phyloP scores from a whole-genome alignment of 2,797 vertebrate genomes.

The Crenichthys baileyi region DNA sequence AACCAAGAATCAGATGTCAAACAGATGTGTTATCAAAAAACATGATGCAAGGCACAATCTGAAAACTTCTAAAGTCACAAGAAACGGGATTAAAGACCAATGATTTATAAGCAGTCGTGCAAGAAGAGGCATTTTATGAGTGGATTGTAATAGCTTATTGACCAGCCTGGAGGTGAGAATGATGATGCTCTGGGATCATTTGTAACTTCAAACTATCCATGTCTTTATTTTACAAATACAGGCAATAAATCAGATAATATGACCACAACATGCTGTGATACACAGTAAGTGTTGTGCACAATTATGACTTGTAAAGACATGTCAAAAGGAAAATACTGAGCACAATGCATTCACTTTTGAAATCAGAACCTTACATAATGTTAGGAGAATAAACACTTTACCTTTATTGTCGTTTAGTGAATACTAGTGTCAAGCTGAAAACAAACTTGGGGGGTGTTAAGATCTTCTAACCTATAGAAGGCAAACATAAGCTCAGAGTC shows the following conservation, averaged over 20 bases:
- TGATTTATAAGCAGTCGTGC: slow-evolving; percentile 45
- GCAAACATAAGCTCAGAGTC: slow-evolving; percentile 24
- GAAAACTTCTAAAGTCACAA: slow-evolving; percentile 33
- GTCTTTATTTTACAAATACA: slow-evolving; percentile 10
- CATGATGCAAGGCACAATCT: slow-evolving; percentile 31
- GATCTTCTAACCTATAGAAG: slow-evolving; percentile 29
- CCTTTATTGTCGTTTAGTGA: slow-evolving; percentile 19
- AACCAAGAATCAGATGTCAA: slow-evolving; percentile 13
- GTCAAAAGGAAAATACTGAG: not conserved
- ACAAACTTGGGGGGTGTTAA: slow-evolving; percentile 10
- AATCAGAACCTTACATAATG: not conserved
- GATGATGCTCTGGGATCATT: slow-evolving; percentile 43
- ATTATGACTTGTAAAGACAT: not conserved
- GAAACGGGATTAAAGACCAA: slow-evolving; percentile 16
- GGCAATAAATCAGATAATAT: not conserved
- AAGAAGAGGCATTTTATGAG: slow-evolving; percentile 43
- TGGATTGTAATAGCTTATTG: slow-evolving; percentile 59
- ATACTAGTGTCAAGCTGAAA: slow-evolving; percentile 24
- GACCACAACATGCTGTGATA: not conserved
- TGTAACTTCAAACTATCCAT: slow-evolving; percentile 32
- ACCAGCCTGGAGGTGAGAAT: slow-evolving; percentile 50
- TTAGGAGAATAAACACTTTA: slow-evolving; percentile 15
- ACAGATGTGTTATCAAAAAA: slow-evolving; percentile 31
- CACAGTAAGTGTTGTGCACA: not conserved
- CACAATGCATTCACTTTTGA: not conserved